phyloP scores from a whole-genome alignment of 23 tunicate genomes.

The Corella eumyota region DNA sequence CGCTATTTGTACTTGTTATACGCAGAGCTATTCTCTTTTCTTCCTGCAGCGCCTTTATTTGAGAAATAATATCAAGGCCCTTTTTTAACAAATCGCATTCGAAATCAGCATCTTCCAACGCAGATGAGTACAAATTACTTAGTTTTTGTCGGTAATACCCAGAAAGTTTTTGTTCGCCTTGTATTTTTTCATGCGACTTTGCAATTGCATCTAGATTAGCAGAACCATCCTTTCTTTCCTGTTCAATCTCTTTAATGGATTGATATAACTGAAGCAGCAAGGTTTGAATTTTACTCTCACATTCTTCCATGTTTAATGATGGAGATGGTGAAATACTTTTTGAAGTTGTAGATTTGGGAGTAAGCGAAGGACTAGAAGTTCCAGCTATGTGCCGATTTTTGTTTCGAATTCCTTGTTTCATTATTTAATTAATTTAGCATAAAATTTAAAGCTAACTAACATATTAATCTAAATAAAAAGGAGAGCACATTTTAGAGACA shows the following conservation, averaged over 20 bases:
- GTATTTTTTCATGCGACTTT: conserved; percentile 77
- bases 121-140: conserved; percentile 43
- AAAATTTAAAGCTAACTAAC: no score
- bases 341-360: no score
- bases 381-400: no score
- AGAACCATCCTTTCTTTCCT: conserved; percentile 26
- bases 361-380: no score
- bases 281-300: conserved; percentile 40
- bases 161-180: conserved; percentile 44
- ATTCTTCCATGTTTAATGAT: conserved; percentile 5
- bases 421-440: no score
- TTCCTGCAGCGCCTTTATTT: conserved; percentile 54
- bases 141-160: conserved; percentile 53
- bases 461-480: no score
- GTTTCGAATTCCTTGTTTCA: no score
- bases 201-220: conserved; percentile 49
- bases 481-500: no score
- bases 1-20: conserved; percentile 1
- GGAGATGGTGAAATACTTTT: neutral
- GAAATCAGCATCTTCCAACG: conserved; percentile 50
- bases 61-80: conserved; percentile 52
- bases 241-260: conserved; percentile 27
- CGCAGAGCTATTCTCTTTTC: conserved; percentile 64
- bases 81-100: conserved; percentile 69
- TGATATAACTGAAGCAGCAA: conserved; percentile 34